Base-by-base conservation (phyloP, 2,888 invertebrate species). In the Scaptomyza cyrtandrae region DNA sequence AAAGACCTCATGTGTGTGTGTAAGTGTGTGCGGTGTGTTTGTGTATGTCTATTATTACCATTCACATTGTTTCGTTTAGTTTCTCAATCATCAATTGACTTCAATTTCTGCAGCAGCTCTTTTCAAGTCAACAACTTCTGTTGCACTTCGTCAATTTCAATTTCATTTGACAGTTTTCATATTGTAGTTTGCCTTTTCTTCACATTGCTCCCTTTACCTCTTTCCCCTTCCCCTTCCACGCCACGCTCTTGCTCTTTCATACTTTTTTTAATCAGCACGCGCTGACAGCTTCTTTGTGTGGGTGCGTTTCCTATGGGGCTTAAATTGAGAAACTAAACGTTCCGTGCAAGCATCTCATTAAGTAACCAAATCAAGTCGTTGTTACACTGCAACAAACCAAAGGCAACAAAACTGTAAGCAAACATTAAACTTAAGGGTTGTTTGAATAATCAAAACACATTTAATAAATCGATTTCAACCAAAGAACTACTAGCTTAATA, bases 1-100 rank as follows among this genome's bases (percentile, higher is more conserved):
- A 16, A 41, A 14, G 39, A 37, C 14, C 41, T 39, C 41, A 41
- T 58, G 9, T 45, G 13, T 37, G 53, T 33, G 24, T 53, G 33
- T 45, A 48, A 24, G 16, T 27, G 19, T 19, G 19, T 19, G 19
- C 2, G 19, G 35, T 48, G 11, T 50, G 35, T 49, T 27, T 71
- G 33, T 54, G 53, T 49, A 6, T 44, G 33, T 72, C 78, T 73
- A 77, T 75, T 75, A 73, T 77, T 75, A 68, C 74, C 60, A 75
- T 73, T 77, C 74, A 68, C 67, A 77, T 67, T 75, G 78, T 75
- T 62, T 68, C 62, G 73, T 68, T 35, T 24, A 54, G 68, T 55
- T 55, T 73, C 68, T 78, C 74, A 73, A 73, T 81, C 86, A 80
- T 83, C 88, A 83, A 88, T 83, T 83, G 88, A 88, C 86, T 86